These are phyloP conservation scores for Lepidocyrtinus sp. DNA, from an alignment of 2,888 invertebrate genomes.

Conservation along the genomic window DNA sequence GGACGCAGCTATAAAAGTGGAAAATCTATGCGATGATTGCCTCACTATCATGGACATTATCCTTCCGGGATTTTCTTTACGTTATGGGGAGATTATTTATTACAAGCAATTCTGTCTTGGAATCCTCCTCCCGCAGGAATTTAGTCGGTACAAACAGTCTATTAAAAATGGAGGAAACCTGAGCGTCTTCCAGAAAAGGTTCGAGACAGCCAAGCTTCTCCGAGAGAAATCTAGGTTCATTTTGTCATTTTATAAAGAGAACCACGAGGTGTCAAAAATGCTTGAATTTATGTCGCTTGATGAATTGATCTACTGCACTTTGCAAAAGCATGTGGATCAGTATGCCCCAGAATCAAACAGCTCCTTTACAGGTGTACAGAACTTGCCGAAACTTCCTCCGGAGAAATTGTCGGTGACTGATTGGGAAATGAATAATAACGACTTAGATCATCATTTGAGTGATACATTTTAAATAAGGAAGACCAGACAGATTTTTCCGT, in stretches of 20 bases:
- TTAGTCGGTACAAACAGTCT: conserved; percentile 26
- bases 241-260: conserved; percentile 47
- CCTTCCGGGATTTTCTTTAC: conserved; percentile 41
- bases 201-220: conserved; percentile 44
- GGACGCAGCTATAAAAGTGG: conserved; percentile 35
- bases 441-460: too few relatives aligned
- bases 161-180: conserved; percentile 14
- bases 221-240: conserved; percentile 35
- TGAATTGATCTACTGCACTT: conserved; percentile 33
- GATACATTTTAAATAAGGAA: too few relatives aligned
- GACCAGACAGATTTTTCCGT: too few relatives aligned
- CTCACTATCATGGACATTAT: conserved; percentile 27
- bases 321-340: conserved; percentile 42
- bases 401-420: too few relatives aligned
- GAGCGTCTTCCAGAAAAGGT: conserved; percentile 2
- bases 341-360: conserved; percentile 9
- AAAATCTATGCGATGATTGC: conserved; percentile 46
- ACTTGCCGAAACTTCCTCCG: too few relatives aligned
- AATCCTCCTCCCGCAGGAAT: conserved; percentile 31
- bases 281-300: conserved; percentile 49
- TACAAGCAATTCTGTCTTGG: conserved; percentile 50
- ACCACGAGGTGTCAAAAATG: conserved; percentile 38
- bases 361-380: too few relatives aligned
- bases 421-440: too few relatives aligned
- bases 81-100: conserved; percentile 45